Base-by-base conservation (phyloP, 1,140 invertebrate genomes). In the Phenacoccus solenopsis region DNA sequence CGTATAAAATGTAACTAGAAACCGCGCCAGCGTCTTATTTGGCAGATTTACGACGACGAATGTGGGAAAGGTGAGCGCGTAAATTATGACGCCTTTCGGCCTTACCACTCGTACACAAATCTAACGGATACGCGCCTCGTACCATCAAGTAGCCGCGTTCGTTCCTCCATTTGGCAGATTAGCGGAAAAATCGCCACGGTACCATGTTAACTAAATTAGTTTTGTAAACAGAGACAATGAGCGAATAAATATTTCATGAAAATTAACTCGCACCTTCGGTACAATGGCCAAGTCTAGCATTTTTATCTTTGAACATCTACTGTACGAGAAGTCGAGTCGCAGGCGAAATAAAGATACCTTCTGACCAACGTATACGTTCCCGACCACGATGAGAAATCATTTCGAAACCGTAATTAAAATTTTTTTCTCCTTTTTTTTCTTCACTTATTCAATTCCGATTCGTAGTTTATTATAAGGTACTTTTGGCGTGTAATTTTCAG, bases 141-240 rank as follows among this genome's bases (percentile, higher is more conserved):
- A n/a, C 38, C 16, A 49, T n/a, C 38, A 49, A 49, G 38, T 49
- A 49, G 30, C 30, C 38, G 13, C 38, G 38, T 49, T n/a, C 38
- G 38, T 9, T 2, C 20, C 13, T 49, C 20, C 20, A 49, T 49
- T 49, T 49, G 20, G 38, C 38, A 49, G 38, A n/a, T 49, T n/a
- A 49, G 16, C 16, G 38, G 38, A 49, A 49, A 49, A 49, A 49
- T 49, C 20, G 20, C 38, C 38, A 10, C 5, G 38, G 38, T 5
- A 13, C 30, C 30, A 32, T 32, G 30, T 32, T 32, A 32, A 49
- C 38, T 49, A 49, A 49, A 49, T 49, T 49, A 49, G 38, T 49
- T 49, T 49, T 49, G 38, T 49, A 49, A 49, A 49, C 38, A 49
- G 38, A 49, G 38, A 49, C 38, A 49, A 49, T 49, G 38, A 49